Percentiles rank a stretch among this genome's conserved stretches.
phyloP scores from a whole-genome alignment of 2,797 vertebrate genomes.

The Fistularia tabacaria region DNA sequence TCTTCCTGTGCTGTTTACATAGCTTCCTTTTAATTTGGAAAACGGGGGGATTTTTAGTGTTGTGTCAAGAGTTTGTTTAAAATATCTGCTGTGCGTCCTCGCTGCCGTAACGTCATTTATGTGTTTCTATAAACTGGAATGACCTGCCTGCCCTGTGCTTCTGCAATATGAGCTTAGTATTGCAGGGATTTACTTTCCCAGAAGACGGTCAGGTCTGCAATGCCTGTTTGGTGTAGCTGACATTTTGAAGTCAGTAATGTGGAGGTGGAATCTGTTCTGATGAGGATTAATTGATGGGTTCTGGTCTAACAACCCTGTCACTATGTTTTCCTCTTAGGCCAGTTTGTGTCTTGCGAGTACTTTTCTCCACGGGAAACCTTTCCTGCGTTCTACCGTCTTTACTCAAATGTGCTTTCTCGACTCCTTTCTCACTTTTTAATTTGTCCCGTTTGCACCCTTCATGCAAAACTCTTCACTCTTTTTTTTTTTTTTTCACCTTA shows the following conservation, averaged over 20 bases:
- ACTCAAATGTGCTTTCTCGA: neutral
- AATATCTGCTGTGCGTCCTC: constrained; percentile 45
- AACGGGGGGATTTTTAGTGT: constrained; percentile 52
- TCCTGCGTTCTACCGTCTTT: constrained; percentile 20
- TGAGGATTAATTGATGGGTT: constrained; percentile 12
- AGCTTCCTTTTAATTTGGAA: constrained; percentile 41
- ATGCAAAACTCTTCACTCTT: too few relatives aligned
- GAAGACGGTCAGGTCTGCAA: constrained; percentile 11
- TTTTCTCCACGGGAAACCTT: constrained; percentile 3
- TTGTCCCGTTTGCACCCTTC: too few relatives aligned
- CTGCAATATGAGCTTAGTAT: constrained; percentile 34
- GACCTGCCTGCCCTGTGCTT: constrained; percentile 23
- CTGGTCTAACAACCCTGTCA: neutral
- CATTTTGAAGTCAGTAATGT: constrained; percentile 43
- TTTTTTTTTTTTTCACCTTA: too few relatives aligned
- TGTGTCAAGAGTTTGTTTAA: constrained; percentile 51
- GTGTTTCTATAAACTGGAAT: constrained; percentile 58
- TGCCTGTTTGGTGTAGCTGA: constrained; percentile 29
- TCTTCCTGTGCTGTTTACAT: constrained; percentile 32
- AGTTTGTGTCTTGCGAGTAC: neutral
- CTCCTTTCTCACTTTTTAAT: too few relatives aligned
- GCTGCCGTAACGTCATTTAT: constrained; percentile 40
- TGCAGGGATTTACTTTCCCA: constrained; percentile 7
- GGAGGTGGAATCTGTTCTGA: constrained; percentile 36
- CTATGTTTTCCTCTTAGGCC: neutral